These are phyloP conservation scores for Boloria selene DNA, from an alignment of 2,888 invertebrate species.

Conservation along the genomic window DNA sequence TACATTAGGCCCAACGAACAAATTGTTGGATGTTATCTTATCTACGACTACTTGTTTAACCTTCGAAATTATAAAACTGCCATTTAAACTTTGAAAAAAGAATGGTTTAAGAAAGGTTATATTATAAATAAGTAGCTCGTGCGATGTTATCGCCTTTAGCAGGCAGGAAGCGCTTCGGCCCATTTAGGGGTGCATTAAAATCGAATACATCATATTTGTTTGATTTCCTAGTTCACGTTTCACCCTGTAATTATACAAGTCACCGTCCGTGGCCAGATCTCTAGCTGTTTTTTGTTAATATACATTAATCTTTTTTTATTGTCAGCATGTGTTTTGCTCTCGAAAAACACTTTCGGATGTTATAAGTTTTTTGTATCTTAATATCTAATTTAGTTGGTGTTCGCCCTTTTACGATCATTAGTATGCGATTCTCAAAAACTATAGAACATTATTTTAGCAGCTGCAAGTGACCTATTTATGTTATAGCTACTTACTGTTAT, in stretches of 20 bases:
- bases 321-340: constrained; percentile 77
- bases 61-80: constrained; percentile 67
- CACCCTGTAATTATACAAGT: constrained; percentile 81
- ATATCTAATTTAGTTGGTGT: constrained; percentile 75
- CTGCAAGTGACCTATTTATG: not conserved
- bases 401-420: constrained; percentile 73
- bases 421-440: constrained; percentile 46
- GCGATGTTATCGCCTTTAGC: constrained; percentile 72
- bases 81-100: constrained; percentile 60
- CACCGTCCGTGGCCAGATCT: constrained; percentile 77
- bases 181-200: constrained; percentile 83
- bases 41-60: constrained; percentile 70
- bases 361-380: constrained; percentile 69
- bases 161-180: constrained; percentile 80
- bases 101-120: constrained; percentile 61
- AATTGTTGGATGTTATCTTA: constrained; percentile 66
- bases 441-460: not conserved
- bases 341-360: constrained; percentile 73
- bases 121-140: constrained; percentile 72
- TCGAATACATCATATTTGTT: constrained; percentile 83
- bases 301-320: constrained; percentile 81
- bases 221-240: constrained; percentile 82
- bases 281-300: constrained; percentile 73
- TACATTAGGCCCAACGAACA: constrained; percentile 52
- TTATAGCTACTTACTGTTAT: not conserved